These are phyloP conservation scores for Agonopterix heracliana DNA, from an alignment of 2,888 invertebrate genomes.

Conservation along the genomic window DNA sequence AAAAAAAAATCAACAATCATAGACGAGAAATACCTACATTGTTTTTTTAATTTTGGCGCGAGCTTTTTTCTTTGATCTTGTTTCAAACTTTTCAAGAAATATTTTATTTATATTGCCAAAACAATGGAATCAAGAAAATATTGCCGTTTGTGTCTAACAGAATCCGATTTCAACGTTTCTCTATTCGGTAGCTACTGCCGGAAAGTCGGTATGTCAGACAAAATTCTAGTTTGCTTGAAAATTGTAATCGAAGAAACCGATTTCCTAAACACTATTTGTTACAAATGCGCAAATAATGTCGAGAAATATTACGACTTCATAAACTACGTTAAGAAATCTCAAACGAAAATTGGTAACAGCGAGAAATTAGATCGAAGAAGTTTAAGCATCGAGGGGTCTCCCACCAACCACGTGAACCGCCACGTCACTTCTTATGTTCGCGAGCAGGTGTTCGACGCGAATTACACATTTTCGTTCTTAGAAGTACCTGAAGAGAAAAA, in stretches of 20 bases:
- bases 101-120: not conserved
- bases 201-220: conserved; percentile 47
- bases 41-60: too few relatives aligned
- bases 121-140: conserved; percentile 49
- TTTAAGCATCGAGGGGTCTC: conserved; percentile 15
- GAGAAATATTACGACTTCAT: conserved; percentile 57
- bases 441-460: conserved; percentile 52
- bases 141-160: conserved; percentile 56
- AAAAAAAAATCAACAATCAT: too few relatives aligned
- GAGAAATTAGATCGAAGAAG: conserved; percentile 28
- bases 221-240: conserved; percentile 55
- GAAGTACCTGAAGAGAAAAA: conserved; percentile 43
- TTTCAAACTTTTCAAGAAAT: too few relatives aligned
- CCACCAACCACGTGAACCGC: conserved; percentile 25
- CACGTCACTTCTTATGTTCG: conserved; percentile 48
- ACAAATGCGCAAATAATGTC: conserved; percentile 53
- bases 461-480: conserved; percentile 58
- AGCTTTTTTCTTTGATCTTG: too few relatives aligned
- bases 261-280: conserved; percentile 49
- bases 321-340: conserved; percentile 46
- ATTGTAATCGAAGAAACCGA: conserved; percentile 52
- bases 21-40: too few relatives aligned
- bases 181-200: conserved; percentile 48
- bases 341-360: conserved; percentile 26
- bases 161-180: conserved; percentile 56